Evolutionary conservation across 1,140 invertebrate species (phyloP), one percentile per base, ranked within the genome.

Genomic region (Piezodorus guildinii): DNA sequence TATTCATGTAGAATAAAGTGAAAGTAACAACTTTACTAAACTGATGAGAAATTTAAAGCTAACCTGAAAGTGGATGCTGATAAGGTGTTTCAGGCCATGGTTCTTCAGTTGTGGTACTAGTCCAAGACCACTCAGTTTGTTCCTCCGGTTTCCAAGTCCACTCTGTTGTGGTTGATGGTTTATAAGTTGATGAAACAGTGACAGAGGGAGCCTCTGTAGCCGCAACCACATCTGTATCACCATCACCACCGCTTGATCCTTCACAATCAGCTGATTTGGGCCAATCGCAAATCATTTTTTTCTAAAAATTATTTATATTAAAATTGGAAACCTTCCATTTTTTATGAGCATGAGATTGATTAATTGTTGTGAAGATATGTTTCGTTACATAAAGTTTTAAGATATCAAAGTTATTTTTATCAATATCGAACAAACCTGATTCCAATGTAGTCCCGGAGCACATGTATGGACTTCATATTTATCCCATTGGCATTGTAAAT

Each of bases 401-500:
- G 54, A 27, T 25, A 19, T 23, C 54, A 58, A 17, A 17, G 6
- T 25, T 8, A 25, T 25, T 27, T 59, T n/a, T n/a, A 25, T 8
- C 15, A 17, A 25, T 44, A 45, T 5, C 2, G 3, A 63, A 64
- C 74, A 79, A 72, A 83, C 79, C 69, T 80, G 77, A 72, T 87
- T 91, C 79, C 87, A 94, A 68, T 91, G 85, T 16, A 92, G 74
- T 10, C 87, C 87, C 3, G 81, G 78, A 21, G 83, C 82, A 73
- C 90, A 92, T 0, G 81, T 75, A 66, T 84, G 86, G 39, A 81
- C 75, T 70, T 89, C 79, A 17, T 83, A 83, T 68, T 83, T 81
- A 19, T 88, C 87, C 80, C 88, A 90, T 3, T 90, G 74, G 71
- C 90, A 94, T 25, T 86, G 81, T 58, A 84, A 76, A 70, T 90